A percentile compares a stretch with the other conserved stretches of the same genome.
Conservation (phyloP, 2,888 invertebrate species). For the Lycia hirtaria region DNA sequence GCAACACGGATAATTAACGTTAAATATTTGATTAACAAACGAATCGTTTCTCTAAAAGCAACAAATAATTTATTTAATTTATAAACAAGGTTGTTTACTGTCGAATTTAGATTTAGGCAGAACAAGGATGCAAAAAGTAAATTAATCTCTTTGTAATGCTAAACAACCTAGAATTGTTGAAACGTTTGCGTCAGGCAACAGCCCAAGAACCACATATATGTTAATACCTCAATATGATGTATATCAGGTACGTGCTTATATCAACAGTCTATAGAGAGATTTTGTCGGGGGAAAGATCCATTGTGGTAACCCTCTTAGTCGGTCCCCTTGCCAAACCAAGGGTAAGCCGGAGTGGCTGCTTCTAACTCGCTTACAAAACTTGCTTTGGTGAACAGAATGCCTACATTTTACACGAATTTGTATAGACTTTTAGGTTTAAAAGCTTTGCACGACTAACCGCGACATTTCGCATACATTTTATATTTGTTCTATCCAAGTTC, state of each 20-base stretch:
- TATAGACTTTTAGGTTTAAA: constrained; percentile 27
- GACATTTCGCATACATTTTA: constrained; percentile 28
- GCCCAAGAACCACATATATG: constrained; percentile 16
- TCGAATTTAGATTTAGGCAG: background rate
- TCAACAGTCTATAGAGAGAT: constrained; percentile 57
- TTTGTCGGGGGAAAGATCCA: constrained; percentile 73
- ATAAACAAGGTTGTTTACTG: background rate
- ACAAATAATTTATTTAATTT: background rate
- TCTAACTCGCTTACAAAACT: constrained; percentile 62
- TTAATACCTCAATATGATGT: constrained; percentile 23
- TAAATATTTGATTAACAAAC: constrained; percentile 31
- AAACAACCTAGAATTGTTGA: background rate
- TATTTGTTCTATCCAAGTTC: constrained; percentile 32
- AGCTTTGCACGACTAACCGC: constrained; percentile 16
- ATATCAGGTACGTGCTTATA: constrained; percentile 32
- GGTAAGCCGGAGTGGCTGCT: constrained; percentile 65
- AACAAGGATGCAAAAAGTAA: background rate
- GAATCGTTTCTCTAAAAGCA: background rate
- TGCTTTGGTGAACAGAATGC: constrained; percentile 46
- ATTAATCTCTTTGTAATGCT: background rate
- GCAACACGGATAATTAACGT: constrained; percentile 28
- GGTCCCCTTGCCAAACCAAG: constrained; percentile 64
- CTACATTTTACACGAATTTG: constrained; percentile 50
- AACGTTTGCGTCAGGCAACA: constrained; percentile 12
- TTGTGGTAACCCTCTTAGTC: constrained; percentile 80